Base-by-base conservation (phyloP, 2,113 vertebrate genomes). In the Pimephales promelas region DNA sequence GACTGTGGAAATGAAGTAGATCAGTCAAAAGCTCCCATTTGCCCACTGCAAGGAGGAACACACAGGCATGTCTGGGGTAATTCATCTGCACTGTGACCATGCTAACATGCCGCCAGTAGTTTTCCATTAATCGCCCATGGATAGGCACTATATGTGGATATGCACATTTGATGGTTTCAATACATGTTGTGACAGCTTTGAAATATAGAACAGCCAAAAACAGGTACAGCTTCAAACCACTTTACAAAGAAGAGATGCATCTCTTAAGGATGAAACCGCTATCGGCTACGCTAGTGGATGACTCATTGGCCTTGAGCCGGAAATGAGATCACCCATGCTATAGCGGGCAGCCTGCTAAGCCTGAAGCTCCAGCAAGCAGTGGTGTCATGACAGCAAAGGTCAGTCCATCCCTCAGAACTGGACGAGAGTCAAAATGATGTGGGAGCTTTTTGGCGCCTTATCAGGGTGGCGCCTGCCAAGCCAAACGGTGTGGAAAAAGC, bases 1-100 rank as follows among this genome's bases (percentile, higher is more conserved):
- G 89, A 88, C 83, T 85, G 78, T 16, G 87, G 87, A 93, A 93
- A 94, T 93, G 89, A 93, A 93, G 87, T 80, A 90, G 87, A 94
- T 93, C 92, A 88, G 90, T 93, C 92, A 93, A 88, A 81, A 78
- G 56, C 72, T 89, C 34, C 59, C 36, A 54, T 28, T 78, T 56
- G 61, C 80, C 73, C 36, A 76, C 79, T 61, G 40, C 56, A 61
- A 70, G 64, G 79, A 77, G 20, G 72, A 72, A 61, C 74, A 86
- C 52, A 59, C 43, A 28, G 78, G 59, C 36, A 79, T 64, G 79
- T 66, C 77, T 70, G 62, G 74, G 73, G 74, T 87, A 79, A 86
- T 84, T 83, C 79, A 54, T 82, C 73, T 83, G 57, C 57, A 34
- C 79, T 47, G 81, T 54, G 76, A 83, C 49, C 45, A 34, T 34